Percentiles rank a stretch among this genome's conserved stretches.
Conservation (phyloP, 2,797 vertebrate species). For the Apogon talboti region DNA sequence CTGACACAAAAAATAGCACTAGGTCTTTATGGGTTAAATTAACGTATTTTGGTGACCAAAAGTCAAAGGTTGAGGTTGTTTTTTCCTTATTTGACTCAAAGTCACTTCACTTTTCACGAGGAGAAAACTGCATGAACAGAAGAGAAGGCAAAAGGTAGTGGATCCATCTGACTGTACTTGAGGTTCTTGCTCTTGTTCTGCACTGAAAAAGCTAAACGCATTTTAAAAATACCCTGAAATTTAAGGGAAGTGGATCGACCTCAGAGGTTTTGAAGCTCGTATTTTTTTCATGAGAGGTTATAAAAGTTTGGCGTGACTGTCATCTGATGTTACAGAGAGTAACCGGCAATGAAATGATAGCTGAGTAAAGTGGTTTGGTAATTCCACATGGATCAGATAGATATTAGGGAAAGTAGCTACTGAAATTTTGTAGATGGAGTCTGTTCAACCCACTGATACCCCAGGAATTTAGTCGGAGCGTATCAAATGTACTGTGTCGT, state of each 20-base stretch:
- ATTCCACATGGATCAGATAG: constrained; percentile 15
- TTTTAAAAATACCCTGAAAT: background rate
- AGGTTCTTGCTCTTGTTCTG: no score
- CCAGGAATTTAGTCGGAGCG: constrained; percentile 17
- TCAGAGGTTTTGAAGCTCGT: constrained; percentile 11
- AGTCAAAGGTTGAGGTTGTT: no score
- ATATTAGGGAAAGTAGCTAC: constrained; percentile 23
- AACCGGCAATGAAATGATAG: constrained; percentile 22
- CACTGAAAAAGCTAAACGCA: background rate
- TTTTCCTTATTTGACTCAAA: no score
- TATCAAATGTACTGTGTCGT: constrained; percentile 15
- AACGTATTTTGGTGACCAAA: no score
- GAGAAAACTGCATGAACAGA: no score
- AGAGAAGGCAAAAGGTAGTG: no score
- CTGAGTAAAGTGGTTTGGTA: constrained; percentile 2
- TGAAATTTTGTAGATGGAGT: background rate
- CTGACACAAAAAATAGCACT: no score
- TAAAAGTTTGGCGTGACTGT: constrained; percentile 33
- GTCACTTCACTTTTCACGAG: no score
- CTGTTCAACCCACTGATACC: constrained; percentile 13
- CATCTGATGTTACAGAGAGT: constrained; percentile 29
- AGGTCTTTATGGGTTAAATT: no score
- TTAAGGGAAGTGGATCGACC: background rate
- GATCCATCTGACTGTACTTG: no score
- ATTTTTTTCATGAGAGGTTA: constrained; percentile 34